These are phyloP conservation scores for Drosophila pseudotalamancana DNA, from an alignment of 2,888 invertebrate genomes.

Conservation along the genomic window DNA sequence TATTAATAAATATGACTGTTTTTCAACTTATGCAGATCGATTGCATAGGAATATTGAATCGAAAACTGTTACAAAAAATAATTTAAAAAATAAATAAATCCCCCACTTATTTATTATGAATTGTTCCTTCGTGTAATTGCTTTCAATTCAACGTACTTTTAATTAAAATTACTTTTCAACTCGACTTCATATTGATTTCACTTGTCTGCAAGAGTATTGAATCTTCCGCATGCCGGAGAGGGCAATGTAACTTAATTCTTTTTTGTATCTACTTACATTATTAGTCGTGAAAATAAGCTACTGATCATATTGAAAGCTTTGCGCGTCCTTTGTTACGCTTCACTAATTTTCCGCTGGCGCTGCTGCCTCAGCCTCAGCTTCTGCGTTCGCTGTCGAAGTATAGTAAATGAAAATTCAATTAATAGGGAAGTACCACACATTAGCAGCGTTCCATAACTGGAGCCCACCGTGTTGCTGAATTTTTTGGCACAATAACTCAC, in stretches of 20 bases:
- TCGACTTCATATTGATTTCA: background rate
- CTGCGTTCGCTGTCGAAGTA: slow-evolving; percentile 2
- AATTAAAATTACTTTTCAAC: too few species aligned
- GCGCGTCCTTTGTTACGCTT: slow-evolving; percentile 37
- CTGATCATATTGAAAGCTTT: slow-evolving; percentile 80
- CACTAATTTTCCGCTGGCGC: background rate
- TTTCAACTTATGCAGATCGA: too few species aligned
- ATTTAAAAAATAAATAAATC: too few species aligned
- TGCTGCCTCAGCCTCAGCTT: background rate
- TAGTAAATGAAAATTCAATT: slow-evolving; percentile 44
- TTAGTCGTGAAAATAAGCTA: slow-evolving; percentile 82
- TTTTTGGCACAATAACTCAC: slow-evolving; percentile 23
- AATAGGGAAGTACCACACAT: slow-evolving; percentile 19
- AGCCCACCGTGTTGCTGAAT: slow-evolving; percentile 28
- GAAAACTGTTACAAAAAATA: too few species aligned
- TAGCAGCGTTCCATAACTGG: slow-evolving; percentile 14
- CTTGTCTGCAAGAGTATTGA: slow-evolving; percentile 35
- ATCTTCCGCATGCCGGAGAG: slow-evolving; percentile 20
- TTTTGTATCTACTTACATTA: slow-evolving; percentile 81
- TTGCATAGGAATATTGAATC: too few species aligned
- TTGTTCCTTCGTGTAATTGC: background rate
- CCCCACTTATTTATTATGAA: too few species aligned
- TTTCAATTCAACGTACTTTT: background rate
- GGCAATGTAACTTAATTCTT: background rate
- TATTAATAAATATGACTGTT: too few species aligned